A percentile compares a stretch with the other conserved stretches of the same genome.
These are phyloP conservation scores for Dione juno DNA, from an alignment of 2,888 invertebrate species.

Conservation along the genomic window DNA sequence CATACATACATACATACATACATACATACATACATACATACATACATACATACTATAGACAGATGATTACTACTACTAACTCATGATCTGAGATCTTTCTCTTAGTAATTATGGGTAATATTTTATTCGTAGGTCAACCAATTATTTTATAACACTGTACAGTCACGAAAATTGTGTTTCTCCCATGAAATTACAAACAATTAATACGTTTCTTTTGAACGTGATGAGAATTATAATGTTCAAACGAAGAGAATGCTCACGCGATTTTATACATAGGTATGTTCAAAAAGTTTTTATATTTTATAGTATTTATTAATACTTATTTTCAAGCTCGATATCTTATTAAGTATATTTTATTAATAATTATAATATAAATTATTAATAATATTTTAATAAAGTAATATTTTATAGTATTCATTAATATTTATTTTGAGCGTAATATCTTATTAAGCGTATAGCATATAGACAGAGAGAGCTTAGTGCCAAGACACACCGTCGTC, in stretches of 20 bases:
- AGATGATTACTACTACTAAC: background rate
- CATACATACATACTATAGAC: background rate
- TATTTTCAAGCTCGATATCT: no score
- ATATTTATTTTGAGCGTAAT: no score
- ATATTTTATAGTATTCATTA: no score
- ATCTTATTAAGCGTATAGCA: no score
- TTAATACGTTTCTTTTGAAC: background rate
- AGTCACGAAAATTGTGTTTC: constrained; percentile 10
- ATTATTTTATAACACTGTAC: constrained; percentile 3
- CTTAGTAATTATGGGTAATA: constrained; percentile 10
- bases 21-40: no score
- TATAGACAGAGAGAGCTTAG: no score
- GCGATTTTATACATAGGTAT: constrained; percentile 1
- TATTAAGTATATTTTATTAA: no score
- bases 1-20: no score
- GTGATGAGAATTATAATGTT: background rate
- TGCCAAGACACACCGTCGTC: no score
- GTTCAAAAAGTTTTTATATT: background rate
- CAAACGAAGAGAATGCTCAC: background rate
- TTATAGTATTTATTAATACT: no score
- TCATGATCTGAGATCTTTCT: background rate
- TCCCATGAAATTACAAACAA: background rate
- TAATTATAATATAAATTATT: no score
- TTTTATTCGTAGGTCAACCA: background rate
- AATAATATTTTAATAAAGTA: no score